phyloP scores from a whole-genome alignment of 2,888 invertebrate genomes.

The Caenorhabditis becei region DNA sequence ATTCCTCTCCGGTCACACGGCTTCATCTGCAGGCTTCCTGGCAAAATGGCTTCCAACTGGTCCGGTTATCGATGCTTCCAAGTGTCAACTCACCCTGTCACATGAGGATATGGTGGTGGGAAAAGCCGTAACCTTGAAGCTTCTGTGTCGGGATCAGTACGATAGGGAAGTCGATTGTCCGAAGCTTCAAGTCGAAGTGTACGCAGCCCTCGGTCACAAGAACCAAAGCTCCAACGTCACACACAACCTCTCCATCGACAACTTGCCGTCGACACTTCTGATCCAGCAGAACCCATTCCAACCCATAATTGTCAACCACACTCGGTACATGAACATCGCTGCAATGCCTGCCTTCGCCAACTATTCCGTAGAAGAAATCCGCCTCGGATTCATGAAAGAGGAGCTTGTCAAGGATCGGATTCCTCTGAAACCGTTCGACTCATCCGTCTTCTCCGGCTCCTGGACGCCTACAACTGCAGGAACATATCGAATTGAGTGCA shows the following conservation, averaged over 20 bases:
- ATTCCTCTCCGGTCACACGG: slow-evolving; percentile 90
- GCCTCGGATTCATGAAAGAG: slow-evolving; percentile 62
- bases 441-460: slow-evolving; percentile 88
- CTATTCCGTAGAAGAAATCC: slow-evolving; percentile 94
- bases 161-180: slow-evolving; percentile 66
- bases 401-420: slow-evolving; percentile 87
- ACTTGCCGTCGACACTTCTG: slow-evolving; percentile 54
- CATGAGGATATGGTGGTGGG: slow-evolving; percentile 74
- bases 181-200: slow-evolving; percentile 63
- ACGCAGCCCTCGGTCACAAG: slow-evolving; percentile 33
- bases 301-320: slow-evolving; percentile 78
- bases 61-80: slow-evolving; percentile 68
- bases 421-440: slow-evolving; percentile 88
- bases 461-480: slow-evolving; percentile 96
- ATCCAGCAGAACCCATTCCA: slow-evolving; percentile 74
- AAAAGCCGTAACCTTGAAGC: slow-evolving; percentile 60
- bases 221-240: slow-evolving; percentile 20
- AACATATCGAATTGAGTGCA: slow-evolving; percentile 90
- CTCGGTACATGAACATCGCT: slow-evolving; percentile 91
- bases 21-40: slow-evolving; percentile 92
- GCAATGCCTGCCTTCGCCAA: slow-evolving; percentile 90
- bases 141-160: slow-evolving; percentile 61
- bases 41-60: slow-evolving; percentile 89
- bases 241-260: slow-evolving; percentile 31
- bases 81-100: slow-evolving; percentile 85